These are phyloP conservation scores for Micrasema minimum DNA, from an alignment of 1,140 invertebrate genomes.

Conservation along the genomic window DNA sequence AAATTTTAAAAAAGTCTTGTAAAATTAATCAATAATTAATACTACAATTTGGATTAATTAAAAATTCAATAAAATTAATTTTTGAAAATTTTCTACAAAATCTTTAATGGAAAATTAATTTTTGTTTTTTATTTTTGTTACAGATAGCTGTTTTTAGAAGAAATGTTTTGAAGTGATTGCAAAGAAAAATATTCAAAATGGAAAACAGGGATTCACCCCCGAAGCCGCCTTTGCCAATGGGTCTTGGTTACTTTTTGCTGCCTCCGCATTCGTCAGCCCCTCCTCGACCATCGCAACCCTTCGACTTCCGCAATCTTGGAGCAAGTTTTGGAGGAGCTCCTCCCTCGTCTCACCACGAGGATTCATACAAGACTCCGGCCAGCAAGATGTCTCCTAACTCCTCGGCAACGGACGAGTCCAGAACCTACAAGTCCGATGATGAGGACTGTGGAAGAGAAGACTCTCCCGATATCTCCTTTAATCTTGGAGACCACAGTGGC, in stretches of 20 bases:
- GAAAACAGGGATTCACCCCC: conserved; percentile 52
- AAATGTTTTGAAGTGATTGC: conserved; percentile 1
- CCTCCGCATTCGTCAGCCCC: conserved; percentile 56
- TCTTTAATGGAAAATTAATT: not conserved
- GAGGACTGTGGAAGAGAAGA: conserved; percentile 47
- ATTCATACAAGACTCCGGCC: conserved; percentile 40
- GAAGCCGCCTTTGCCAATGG: conserved; percentile 59
- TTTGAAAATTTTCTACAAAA: no score
- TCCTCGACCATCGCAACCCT: conserved; percentile 58
- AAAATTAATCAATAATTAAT: no score
- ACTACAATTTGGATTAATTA: no score
- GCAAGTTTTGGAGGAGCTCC: conserved; percentile 62
- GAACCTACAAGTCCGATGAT: conserved; percentile 48
- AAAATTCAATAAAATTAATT: no score
- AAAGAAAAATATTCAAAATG: conserved; percentile 31
- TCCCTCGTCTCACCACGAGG: conserved; percentile 50
- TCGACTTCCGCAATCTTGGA: conserved; percentile 66
- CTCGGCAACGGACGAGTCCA: conserved; percentile 53
- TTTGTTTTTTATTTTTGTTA: conserved; percentile 8
- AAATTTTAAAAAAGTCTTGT: no score
- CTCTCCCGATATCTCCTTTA: conserved; percentile 53
- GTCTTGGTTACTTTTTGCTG: conserved; percentile 66
- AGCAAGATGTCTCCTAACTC: conserved; percentile 51
- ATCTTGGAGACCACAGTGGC: conserved; percentile 54
- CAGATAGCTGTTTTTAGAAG: not conserved